Percentiles rank a stretch among this genome's conserved stretches.
These are phyloP conservation scores for Catharus bicknelli DNA, from an alignment of 2,113 vertebrate species.

Conservation along the genomic window DNA sequence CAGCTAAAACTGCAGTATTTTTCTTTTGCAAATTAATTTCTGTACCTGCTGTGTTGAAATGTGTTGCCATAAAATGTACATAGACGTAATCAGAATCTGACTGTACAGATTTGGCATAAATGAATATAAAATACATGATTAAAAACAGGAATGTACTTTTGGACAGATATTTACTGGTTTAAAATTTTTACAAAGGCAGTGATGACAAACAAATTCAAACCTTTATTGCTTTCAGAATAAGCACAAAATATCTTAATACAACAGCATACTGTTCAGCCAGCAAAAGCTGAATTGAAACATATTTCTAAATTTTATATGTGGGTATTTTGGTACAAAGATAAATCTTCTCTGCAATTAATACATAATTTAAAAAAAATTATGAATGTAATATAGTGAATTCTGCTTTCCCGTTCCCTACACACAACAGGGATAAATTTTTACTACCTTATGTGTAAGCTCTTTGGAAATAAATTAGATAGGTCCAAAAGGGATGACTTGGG, in stretches of 20 bases:
- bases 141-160: not conserved
- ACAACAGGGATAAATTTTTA: not conserved
- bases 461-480: not conserved
- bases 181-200: rapidly evolving
- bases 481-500: not conserved
- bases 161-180: not conserved
- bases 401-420: not conserved
- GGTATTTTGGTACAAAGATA: not conserved
- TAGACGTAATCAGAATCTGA: not conserved
- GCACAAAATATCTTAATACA: not conserved
- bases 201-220: not conserved
- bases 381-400: not conserved
- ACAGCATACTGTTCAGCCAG: not conserved
- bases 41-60: not conserved
- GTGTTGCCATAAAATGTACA: not conserved
- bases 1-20: not conserved
- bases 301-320: not conserved
- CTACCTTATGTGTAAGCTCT: not conserved
- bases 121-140: not conserved
- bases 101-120: not conserved
- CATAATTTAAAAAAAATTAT: not conserved
- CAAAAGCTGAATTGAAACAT: not conserved
- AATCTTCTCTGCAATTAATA: not conserved
- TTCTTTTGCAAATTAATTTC: not conserved
- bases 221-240: not conserved